phyloP scores from a whole-genome alignment of 1,140 invertebrate species.

The Brachionus paranguensis region DNA sequence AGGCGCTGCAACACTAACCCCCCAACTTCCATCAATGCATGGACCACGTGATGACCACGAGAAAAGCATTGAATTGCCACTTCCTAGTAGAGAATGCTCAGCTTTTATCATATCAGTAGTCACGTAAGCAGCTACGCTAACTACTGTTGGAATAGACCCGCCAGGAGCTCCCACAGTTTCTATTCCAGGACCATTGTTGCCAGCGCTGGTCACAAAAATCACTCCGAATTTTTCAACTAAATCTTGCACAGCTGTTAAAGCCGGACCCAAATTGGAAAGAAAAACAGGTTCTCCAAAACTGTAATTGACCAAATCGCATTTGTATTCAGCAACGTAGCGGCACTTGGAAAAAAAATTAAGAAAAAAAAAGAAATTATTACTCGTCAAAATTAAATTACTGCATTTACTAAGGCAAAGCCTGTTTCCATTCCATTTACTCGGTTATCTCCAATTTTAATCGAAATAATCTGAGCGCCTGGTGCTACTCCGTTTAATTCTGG shows the following conservation, averaged over 20 bases:
- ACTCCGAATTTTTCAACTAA: constrained; percentile 86
- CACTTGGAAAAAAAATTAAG: constrained; percentile 50
- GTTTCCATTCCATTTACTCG: constrained; percentile 90
- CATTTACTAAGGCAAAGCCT: constrained; percentile 77
- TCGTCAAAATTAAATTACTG: constrained; percentile 64
- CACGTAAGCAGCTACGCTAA: constrained; percentile 91
- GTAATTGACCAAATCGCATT: constrained; percentile 86
- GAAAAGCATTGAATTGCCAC: constrained; percentile 72
- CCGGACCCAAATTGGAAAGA: constrained; percentile 75
- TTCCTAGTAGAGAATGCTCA: constrained; percentile 80
- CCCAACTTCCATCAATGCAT: constrained; percentile 77
- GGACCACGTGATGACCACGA: constrained; percentile 89
- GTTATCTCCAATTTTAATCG: constrained; percentile 81
- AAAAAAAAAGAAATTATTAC: constrained; percentile 59
- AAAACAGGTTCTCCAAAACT: constrained; percentile 91
- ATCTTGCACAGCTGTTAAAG: constrained; percentile 57
- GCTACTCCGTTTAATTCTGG: constrained; percentile 88
- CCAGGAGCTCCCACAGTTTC: constrained; percentile 87
- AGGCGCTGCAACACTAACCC: constrained; percentile 83
- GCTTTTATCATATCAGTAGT: constrained; percentile 94
- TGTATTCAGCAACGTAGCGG: constrained; percentile 55
- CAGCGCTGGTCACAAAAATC: constrained; percentile 81
- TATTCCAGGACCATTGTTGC: constrained; percentile 87
- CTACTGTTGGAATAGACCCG: constrained; percentile 74
- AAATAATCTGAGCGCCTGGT: constrained; percentile 90